Evolutionary conservation across 2,888 invertebrate species (phyloP).

Genomic region (Carpatolechia fugitivella): DNA sequence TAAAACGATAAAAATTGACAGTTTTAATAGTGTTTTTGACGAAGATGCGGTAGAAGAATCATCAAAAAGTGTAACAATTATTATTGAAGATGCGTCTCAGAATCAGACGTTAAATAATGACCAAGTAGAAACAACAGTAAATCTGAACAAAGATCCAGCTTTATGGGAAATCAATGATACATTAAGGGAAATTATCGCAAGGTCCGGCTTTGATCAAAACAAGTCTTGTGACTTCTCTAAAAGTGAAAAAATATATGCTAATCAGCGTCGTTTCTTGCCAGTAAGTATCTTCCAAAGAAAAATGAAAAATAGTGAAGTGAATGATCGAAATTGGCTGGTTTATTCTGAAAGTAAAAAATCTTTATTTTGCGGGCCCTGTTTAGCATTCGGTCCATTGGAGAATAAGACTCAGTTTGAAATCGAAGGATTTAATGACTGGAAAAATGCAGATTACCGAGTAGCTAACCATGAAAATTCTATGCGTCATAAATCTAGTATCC

Average conservation of each 20-base stretch:
- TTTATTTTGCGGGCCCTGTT: slow-evolving; percentile 24
- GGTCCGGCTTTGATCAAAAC: slow-evolving; percentile 16
- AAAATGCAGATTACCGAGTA: too few species aligned
- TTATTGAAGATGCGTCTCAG: background rate
- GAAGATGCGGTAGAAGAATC: too few species aligned
- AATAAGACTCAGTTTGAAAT: slow-evolving; percentile 24
- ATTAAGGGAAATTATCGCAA: slow-evolving; percentile 24
- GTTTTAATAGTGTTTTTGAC: slow-evolving; percentile 7
- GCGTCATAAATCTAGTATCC: too few species aligned
- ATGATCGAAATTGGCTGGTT: slow-evolving; percentile 15
- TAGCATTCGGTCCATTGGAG: slow-evolving; percentile 23
- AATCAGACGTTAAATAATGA: slow-evolving; percentile 21
- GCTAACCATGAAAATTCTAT: too few species aligned
- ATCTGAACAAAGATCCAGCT: slow-evolving; percentile 27
- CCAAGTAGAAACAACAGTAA: slow-evolving; percentile 11
- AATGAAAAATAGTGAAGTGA: slow-evolving; percentile 20
- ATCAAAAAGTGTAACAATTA: background rate
- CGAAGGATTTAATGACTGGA: slow-evolving; percentile 24
- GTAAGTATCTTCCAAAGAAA: slow-evolving; percentile 20
- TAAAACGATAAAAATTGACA: slow-evolving; percentile 9
- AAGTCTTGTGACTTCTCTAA: slow-evolving; percentile 13
- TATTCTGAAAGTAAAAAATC: slow-evolving; percentile 17
- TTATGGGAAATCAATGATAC: slow-evolving; percentile 20
- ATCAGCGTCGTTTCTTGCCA: slow-evolving; percentile 23
- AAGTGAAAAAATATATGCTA: slow-evolving; percentile 11